Conservation (phyloP, 1,140 invertebrate genomes). For the Cyclina sinensis region DNA sequence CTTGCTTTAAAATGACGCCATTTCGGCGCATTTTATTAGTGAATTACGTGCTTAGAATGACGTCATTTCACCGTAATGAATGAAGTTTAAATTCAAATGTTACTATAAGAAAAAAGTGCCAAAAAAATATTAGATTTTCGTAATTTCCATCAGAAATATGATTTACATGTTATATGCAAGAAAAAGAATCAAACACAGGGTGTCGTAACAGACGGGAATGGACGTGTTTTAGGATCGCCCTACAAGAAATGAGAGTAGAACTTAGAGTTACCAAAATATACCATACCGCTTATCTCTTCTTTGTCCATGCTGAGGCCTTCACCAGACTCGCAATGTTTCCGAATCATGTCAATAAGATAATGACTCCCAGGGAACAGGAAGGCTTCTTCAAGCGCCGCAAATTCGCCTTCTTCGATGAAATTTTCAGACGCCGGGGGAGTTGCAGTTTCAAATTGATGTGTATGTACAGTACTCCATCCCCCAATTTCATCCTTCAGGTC, state of each 20-base stretch:
- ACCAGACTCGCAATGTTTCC: not conserved
- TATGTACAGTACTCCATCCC: not conserved
- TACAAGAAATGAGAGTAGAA: not conserved
- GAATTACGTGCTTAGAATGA: no score
- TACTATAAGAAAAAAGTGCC: no score
- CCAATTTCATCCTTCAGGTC: not conserved
- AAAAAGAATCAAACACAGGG: no score
- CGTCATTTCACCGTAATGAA: no score
- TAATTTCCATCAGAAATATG: no score
- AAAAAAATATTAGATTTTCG: no score
- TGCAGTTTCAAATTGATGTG: not conserved
- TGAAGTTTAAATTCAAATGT: no score
- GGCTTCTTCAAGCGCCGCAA: not conserved
- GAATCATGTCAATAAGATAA: conserved; percentile 2
- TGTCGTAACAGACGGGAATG: no score
- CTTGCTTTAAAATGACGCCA: no score
- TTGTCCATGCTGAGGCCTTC: not conserved
- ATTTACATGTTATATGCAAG: no score
- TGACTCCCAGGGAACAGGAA: conserved; percentile 25
- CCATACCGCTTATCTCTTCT: not conserved
- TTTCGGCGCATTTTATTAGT: not conserved
- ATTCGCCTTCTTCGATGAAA: not conserved
- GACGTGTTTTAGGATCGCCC: no score
- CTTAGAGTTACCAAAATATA: not conserved
- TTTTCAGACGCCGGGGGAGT: not conserved